Conservation (phyloP, 1,140 invertebrate species). For the Drosophila gunungcola region DNA sequence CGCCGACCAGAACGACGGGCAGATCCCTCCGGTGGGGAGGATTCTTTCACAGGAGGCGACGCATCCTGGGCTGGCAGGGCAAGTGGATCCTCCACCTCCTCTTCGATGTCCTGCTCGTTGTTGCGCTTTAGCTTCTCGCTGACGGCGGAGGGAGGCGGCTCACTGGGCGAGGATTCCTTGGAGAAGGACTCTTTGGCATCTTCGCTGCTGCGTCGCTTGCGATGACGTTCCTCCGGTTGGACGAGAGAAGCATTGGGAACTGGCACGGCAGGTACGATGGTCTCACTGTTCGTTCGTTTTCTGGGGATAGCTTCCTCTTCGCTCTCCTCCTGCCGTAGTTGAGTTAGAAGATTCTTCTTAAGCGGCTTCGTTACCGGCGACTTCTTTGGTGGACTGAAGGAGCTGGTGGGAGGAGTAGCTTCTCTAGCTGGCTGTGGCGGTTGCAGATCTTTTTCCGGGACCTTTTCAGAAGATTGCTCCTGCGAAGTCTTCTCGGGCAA, state of each 20-base stretch:
- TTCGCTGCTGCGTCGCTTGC: constrained; percentile 77
- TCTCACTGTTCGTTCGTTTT: constrained; percentile 74
- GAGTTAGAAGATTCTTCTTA: constrained; percentile 76
- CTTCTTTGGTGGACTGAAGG: constrained; percentile 60
- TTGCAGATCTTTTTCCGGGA: neutral
- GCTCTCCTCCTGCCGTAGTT: constrained; percentile 73
- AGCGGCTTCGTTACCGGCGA: constrained; percentile 75
- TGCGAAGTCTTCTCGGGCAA: neutral
- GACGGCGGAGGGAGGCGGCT: constrained; percentile 26
- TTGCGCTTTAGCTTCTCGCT: constrained; percentile 67
- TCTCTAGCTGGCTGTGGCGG: constrained; percentile 2
- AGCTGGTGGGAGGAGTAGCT: constrained; percentile 25
- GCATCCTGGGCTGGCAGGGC: constrained; percentile 4
- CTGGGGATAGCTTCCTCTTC: constrained; percentile 73
- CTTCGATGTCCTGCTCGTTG: constrained; percentile 45
- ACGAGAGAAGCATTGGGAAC: constrained; percentile 2
- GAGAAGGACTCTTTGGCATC: constrained; percentile 47
- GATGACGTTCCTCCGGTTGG: constrained; percentile 41
- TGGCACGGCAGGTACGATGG: constrained; percentile 16
- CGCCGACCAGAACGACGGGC: constrained; percentile 71
- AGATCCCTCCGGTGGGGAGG: constrained; percentile 10
- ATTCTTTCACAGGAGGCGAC: constrained; percentile 19
- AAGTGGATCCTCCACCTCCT: constrained; percentile 1
- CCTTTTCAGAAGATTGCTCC: neutral
- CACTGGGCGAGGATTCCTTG: constrained; percentile 37